Base-by-base conservation (phyloP, 2,888 invertebrate species). In the Scelioninae gen. 1 region DNA sequence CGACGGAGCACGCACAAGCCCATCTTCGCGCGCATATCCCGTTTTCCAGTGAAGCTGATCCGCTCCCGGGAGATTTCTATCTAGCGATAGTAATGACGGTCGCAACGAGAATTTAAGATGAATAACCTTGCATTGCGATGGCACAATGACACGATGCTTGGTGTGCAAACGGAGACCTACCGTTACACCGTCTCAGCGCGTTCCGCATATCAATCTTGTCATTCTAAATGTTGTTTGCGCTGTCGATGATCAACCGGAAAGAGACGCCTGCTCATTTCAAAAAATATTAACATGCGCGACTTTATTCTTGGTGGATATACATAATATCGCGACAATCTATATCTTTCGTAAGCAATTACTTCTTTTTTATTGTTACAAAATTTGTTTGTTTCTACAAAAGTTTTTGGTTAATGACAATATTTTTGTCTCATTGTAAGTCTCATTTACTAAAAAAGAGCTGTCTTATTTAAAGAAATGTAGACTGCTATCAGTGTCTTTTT, bases 91-190 rank as follows among this genome's bases (percentile, higher is more conserved):
- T 87, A 91, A 90, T 90, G 90, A 91, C 90, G 90, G 63, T 89
- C 88, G 90, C 90, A 86, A 89, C 87, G 87, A 90, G 91, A 91
- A 91, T 91, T 89, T 88, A 88, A 89, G 91, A 92, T 91, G 91
- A 90, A 91, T 91, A 91, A 91, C 91, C 91, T 91, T 90, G 91
- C 91, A 91, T 91, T 91, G 91, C 90, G 91, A 89, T 90, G 90
- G 90, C 88, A 89, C 90, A 89, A 90, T 89, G 91, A 89, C 90
- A 89, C 88, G 88, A 88, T 87, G 86, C 87, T 88, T 89, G 88
- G 88, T 89, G 89, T 88, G 91, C 90, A 86, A 89, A 88, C 87
- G 87, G 86, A 87, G 88, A 76, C 86, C 86, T 90, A 91, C 91
- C 91, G 91, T 91, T 91, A 91, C 85, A 86, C 88, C 88, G 89